Evolutionary conservation across 2,888 invertebrate species (phyloP).

Genomic region (Plebejus anna): DNA sequence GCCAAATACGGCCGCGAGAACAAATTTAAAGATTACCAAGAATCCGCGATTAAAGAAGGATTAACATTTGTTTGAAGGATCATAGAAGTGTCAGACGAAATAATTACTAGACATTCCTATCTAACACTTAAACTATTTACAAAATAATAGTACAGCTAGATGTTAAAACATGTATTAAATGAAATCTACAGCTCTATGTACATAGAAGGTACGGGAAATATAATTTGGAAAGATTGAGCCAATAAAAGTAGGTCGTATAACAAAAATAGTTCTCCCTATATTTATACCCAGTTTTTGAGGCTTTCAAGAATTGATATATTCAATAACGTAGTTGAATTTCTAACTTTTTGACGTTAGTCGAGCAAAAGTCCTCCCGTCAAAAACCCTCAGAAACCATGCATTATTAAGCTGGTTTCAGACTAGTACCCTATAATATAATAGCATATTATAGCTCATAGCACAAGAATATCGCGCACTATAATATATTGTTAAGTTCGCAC

Average conservation of each 20-base stretch:
- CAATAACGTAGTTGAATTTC: too few species aligned
- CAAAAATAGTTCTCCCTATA: constrained; percentile 17
- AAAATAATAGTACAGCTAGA: constrained; percentile 26
- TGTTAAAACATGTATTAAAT: background rate
- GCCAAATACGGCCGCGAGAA: too few species aligned
- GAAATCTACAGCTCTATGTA: constrained; percentile 16
- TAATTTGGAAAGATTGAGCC: constrained; percentile 21
- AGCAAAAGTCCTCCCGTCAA: background rate
- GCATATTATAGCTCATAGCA: too few species aligned
- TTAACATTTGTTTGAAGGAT: background rate
- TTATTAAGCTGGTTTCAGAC: background rate
- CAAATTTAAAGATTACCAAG: too few species aligned
- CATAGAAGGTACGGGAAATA: constrained; percentile 12
- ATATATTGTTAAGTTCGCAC: too few species aligned
- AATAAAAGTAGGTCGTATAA: constrained; percentile 15
- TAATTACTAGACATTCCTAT: background rate
- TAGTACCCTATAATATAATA: too few species aligned
- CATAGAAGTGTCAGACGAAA: background rate
- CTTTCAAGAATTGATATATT: background rate
- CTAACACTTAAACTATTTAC: constrained; percentile 12
- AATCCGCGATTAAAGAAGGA: too few species aligned
- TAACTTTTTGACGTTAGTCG: background rate
- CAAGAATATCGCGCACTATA: too few species aligned
- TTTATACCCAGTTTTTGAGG: background rate
- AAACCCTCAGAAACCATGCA: background rate